phyloP scores from a whole-genome alignment of 2,113 vertebrate genomes.

The Macaca nemestrina region DNA sequence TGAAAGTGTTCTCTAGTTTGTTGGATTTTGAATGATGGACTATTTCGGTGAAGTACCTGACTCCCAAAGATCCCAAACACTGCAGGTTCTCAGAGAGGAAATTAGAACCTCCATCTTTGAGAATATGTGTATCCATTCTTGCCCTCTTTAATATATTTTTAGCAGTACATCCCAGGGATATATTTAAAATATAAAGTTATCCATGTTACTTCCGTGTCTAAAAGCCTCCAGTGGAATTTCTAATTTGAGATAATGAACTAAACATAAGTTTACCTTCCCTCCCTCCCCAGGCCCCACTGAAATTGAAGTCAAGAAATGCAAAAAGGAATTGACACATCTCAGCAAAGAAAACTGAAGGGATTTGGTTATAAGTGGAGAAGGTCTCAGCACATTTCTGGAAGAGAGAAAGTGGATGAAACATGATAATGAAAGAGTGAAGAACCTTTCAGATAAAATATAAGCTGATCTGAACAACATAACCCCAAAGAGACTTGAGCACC shows the following conservation, averaged over 20 bases:
- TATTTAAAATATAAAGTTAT: neutral
- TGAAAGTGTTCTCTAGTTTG: neutral
- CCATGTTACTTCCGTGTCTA: neutral
- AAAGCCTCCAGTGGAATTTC: neutral
- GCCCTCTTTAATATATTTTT: neutral
- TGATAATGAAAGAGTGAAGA: neutral
- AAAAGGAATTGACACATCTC: constrained; percentile 12
- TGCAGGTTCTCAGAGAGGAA: constrained; percentile 33
- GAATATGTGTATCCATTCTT: neutral
- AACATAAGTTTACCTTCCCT: constrained; percentile 58
- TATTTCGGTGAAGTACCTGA: constrained; percentile 10
- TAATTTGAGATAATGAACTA: constrained; percentile 48
- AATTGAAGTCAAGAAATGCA: constrained; percentile 52
- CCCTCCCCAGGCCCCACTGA: constrained; percentile 73
- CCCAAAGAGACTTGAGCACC: constrained; percentile 43
- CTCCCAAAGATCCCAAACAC: neutral
- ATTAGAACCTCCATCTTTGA: neutral
- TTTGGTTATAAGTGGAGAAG: constrained; percentile 25
- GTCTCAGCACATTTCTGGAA: constrained; percentile 30
- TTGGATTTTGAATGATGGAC: neutral
- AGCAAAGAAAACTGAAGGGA: constrained; percentile 25
- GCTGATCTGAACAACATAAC: constrained; percentile 31
- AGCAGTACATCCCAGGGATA: neutral
- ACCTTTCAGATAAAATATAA: constrained; percentile 35
- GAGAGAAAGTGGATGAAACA: neutral